Evolutionary conservation across 2,888 invertebrate genomes (phyloP).

Genomic region (Caradrina kadenii): DNA sequence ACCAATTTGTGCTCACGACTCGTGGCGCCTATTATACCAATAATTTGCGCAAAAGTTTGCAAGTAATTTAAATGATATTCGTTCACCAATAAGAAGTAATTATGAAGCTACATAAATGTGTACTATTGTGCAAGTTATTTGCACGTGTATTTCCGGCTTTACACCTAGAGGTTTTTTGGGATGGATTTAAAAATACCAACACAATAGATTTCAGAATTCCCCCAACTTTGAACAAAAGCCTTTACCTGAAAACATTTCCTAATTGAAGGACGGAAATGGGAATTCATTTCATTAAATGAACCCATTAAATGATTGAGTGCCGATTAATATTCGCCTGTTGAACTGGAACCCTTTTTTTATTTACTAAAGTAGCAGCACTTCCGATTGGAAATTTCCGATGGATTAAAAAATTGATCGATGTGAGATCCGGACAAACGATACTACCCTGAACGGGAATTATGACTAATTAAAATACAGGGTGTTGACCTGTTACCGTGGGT

Average conservation of each 20-base stretch:
- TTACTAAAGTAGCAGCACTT: slow-evolving; percentile 62
- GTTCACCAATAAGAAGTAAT: no score
- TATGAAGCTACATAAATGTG: no score
- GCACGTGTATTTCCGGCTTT: background rate
- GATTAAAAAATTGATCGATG: slow-evolving; percentile 42
- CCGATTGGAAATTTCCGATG: slow-evolving; percentile 48
- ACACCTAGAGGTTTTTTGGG: background rate
- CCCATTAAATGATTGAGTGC: slow-evolving; percentile 74
- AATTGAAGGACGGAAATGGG: slow-evolving; percentile 48
- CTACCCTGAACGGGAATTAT: background rate
- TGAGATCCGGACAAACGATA: slow-evolving; percentile 6
- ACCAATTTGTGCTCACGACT: no score
- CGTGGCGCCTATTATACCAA: no score
- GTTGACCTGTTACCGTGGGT: no score
- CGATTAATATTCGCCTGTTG: slow-evolving; percentile 77
- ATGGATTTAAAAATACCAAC: slow-evolving; percentile 13
- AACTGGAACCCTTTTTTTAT: slow-evolving; percentile 70
- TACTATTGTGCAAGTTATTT: no score
- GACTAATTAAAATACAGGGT: no score
- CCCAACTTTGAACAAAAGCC: slow-evolving; percentile 34
- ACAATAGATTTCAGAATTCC: slow-evolving; percentile 15
- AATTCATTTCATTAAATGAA: slow-evolving; percentile 66
- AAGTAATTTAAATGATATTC: no score
- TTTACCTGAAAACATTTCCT: slow-evolving; percentile 39
- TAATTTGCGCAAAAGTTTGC: no score